Conservation (phyloP, 37 sponge, comb jelly and placozoan species). For the Trichoplax adhaerens region DNA sequence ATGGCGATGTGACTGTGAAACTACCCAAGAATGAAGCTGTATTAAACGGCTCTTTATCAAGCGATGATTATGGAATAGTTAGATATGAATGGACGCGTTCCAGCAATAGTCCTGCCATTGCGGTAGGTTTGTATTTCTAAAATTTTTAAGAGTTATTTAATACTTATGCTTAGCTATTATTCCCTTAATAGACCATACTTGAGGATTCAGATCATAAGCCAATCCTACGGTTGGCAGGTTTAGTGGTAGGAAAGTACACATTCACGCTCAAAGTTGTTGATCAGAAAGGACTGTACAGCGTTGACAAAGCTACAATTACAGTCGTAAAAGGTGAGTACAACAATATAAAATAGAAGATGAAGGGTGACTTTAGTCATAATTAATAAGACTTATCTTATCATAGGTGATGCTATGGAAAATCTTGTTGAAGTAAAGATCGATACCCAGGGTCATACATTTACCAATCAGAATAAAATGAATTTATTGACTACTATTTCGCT, state of each 20-base stretch:
- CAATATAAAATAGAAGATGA: too few species aligned
- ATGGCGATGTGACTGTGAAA: slow-evolving; percentile 29
- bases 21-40: slow-evolving; percentile 37
- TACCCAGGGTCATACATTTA: too few species aligned
- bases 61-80: slow-evolving; percentile 51
- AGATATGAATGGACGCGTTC: slow-evolving; percentile 51
- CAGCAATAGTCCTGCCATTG: slow-evolving; percentile 55
- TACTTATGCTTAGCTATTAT: too few species aligned
- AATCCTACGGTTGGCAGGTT: slow-evolving; percentile 37
- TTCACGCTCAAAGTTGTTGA: slow-evolving; percentile 43
- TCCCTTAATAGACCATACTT: too few species aligned
- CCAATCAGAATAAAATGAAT: too few species aligned
- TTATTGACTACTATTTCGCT: too few species aligned
- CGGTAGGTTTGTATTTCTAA: slow-evolving; percentile 18
- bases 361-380: too few species aligned
- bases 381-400: not conserved
- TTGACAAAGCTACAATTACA: slow-evolving; percentile 14
- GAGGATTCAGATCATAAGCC: slow-evolving; percentile 31
- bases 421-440: too few species aligned
- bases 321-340: not conserved
- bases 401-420: not conserved
- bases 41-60: slow-evolving; percentile 31
- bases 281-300: slow-evolving; percentile 12
- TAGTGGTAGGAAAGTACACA: slow-evolving; percentile 62
- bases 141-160: too few species aligned